Evolutionary conservation across 2,797 vertebrate genomes (phyloP).

Genomic region (Malacoctenus gilli): DNA sequence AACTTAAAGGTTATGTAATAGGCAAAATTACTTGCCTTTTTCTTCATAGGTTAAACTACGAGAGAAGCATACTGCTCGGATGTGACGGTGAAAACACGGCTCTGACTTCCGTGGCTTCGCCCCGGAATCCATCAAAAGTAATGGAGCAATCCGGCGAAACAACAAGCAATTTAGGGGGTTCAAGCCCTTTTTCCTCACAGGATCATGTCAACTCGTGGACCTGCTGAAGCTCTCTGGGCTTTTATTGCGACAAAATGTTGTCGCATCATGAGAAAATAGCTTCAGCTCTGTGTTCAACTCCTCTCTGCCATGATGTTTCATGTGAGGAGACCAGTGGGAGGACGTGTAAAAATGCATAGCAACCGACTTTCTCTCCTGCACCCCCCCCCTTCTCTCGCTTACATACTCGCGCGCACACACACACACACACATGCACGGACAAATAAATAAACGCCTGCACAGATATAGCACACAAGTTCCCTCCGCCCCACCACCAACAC

Average conservation of each 20-base stretch:
- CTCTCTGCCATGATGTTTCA: slow-evolving; percentile 62
- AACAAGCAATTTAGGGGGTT: slow-evolving; percentile 59
- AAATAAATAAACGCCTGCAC: slow-evolving; percentile 55
- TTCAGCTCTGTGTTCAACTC: slow-evolving; percentile 51
- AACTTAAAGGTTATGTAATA: slow-evolving; percentile 45
- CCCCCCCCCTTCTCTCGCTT: slow-evolving; percentile 26
- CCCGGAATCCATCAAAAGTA: slow-evolving; percentile 40
- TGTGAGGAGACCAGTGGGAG: slow-evolving; percentile 75
- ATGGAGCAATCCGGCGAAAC: slow-evolving; percentile 51
- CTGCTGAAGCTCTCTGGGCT: slow-evolving; percentile 30
- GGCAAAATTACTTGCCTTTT: slow-evolving; percentile 19
- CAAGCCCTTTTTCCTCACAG: slow-evolving; percentile 41
- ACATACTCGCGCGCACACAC: not conserved
- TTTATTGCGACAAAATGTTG: slow-evolving; percentile 57
- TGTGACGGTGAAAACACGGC: slow-evolving; percentile 23
- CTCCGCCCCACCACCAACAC: slow-evolving; percentile 23
- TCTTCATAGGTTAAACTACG: slow-evolving; percentile 22
- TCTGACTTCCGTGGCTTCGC: slow-evolving; percentile 15
- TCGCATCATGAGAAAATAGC: slow-evolving; percentile 55
- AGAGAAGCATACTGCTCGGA: slow-evolving; percentile 31
- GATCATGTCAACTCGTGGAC: slow-evolving; percentile 29
- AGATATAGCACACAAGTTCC: slow-evolving; percentile 46
- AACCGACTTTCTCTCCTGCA: slow-evolving; percentile 70
- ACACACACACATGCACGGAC: slow-evolving; percentile 33
- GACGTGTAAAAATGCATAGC: slow-evolving; percentile 80